phyloP scores from a whole-genome alignment of 2,113 vertebrate genomes.

The Coturnix japonica region DNA sequence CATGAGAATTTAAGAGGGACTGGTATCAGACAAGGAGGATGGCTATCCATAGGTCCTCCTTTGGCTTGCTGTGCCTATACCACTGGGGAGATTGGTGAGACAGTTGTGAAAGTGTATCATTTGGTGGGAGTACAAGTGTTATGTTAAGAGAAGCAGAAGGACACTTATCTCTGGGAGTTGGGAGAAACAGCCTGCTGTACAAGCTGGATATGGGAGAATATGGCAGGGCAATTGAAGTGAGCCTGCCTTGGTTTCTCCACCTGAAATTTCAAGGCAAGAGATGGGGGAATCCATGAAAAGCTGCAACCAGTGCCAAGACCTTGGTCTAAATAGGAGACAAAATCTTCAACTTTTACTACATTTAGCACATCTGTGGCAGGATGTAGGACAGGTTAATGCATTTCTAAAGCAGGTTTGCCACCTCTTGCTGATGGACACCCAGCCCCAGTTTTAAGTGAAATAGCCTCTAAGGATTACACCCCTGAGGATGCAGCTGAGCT shows the following conservation, averaged over 20 bases:
- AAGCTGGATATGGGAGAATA: fast-evolving
- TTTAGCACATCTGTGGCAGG: not conserved
- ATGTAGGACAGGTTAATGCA: not conserved
- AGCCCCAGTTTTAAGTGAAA: not conserved
- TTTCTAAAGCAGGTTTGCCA: not conserved
- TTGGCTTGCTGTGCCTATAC: not conserved
- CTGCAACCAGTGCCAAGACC: not conserved
- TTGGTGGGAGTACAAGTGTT: not conserved
- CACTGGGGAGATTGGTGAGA: not conserved
- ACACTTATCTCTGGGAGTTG: not conserved
- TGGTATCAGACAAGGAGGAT: not conserved
- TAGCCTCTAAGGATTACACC: not conserved
- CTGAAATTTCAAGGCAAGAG: not conserved
- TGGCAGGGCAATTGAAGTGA: not conserved
- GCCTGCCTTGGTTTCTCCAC: not conserved
- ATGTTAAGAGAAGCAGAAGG: not conserved
- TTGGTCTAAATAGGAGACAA: not conserved
- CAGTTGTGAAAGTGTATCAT: not conserved
- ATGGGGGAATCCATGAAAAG: not conserved
- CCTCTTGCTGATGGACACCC: not conserved
- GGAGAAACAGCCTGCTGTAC: not conserved
- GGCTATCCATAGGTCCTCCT: not conserved
- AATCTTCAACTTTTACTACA: not conserved
- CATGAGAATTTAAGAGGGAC: not conserved
- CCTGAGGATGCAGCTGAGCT: fast-evolving